Percentiles rank a stretch among this genome's conserved stretches.
These are phyloP conservation scores for Tenualosa thibaudeaui DNA, from an alignment of 2,797 vertebrate genomes.

Conservation along the genomic window DNA sequence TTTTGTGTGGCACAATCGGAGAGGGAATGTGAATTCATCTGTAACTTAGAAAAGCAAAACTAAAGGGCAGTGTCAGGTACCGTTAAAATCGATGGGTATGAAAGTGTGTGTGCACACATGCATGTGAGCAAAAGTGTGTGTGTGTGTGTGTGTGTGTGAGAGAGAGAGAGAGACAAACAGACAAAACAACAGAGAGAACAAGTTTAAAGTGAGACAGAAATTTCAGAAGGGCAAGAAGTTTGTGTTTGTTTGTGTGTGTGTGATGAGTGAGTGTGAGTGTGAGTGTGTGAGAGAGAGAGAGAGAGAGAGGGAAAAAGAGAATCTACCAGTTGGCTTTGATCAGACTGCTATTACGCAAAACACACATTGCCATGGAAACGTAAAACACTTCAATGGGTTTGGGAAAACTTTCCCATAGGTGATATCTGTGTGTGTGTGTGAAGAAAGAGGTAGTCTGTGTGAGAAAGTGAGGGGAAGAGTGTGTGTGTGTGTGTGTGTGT, in stretches of 20 bases:
- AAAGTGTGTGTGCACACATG: too few relatives aligned
- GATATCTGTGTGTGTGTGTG: neutral
- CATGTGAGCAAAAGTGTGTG: neutral
- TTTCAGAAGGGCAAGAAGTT: neutral
- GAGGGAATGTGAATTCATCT: too few relatives aligned
- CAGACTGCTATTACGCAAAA: slow-evolving; percentile 14
- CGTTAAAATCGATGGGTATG: too few relatives aligned
- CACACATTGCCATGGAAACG: neutral
- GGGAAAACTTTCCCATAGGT: slow-evolving; percentile 1
- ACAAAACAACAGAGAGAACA: neutral
- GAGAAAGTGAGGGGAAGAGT: neutral
- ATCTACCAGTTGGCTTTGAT: slow-evolving; percentile 19
- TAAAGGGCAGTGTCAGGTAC: neutral
- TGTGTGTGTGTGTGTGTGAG: slow-evolving; percentile 16
- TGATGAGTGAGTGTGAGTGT: neutral
- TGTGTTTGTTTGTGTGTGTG: slow-evolving; percentile 34
- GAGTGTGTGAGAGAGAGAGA: slow-evolving; percentile 18
- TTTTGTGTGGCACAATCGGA: too few relatives aligned
- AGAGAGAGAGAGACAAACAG: neutral
- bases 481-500: too few relatives aligned
- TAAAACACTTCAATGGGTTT: neutral
- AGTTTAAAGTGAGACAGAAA: neutral
- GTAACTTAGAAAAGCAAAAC: too few relatives aligned
- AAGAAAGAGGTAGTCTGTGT: neutral
- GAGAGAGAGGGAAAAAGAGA: neutral